Evolutionary conservation across 2,888 invertebrate genomes (phyloP).

Genomic region (Physocephala rufipes): DNA sequence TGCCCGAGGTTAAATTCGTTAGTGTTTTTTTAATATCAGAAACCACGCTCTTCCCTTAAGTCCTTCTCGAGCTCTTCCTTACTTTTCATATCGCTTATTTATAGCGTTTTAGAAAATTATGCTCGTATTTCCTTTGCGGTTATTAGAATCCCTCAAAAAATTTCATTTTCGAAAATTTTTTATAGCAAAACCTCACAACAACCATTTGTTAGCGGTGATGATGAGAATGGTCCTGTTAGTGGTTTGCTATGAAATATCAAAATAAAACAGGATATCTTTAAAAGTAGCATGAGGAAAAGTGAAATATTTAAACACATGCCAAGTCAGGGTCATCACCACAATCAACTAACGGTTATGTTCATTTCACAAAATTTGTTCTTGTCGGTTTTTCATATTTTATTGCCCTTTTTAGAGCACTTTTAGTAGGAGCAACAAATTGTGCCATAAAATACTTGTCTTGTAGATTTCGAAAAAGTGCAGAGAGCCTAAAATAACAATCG

Average conservation of each 20-base stretch:
- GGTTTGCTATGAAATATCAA: background rate
- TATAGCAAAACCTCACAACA: conserved; percentile 24
- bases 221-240: conserved; percentile 24
- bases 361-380: conserved; percentile 38
- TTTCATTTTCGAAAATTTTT: background rate
- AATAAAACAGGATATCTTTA: background rate
- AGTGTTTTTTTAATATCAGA: too few species aligned
- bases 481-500: background rate
- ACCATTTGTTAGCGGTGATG: conserved; percentile 21
- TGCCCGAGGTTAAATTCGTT: too few species aligned
- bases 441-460: too few species aligned
- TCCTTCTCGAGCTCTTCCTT: too few species aligned
- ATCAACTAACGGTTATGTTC: conserved; percentile 42
- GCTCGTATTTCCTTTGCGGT: conserved; percentile 14
- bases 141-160: background rate
- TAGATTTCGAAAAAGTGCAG: conserved; percentile 20
- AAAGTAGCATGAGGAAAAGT: background rate
- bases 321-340: conserved; percentile 34
- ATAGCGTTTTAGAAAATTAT: conserved; percentile 33
- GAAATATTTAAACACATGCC: background rate
- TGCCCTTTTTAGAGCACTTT: background rate
- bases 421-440: too few species aligned
- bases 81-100: conserved; percentile 31
- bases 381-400: background rate
- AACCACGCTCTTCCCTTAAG: too few species aligned